Percentiles rank a stretch among this genome's conserved stretches.
Conservation (phyloP, 1,140 invertebrate species). For the Brachystomella parvula region DNA sequence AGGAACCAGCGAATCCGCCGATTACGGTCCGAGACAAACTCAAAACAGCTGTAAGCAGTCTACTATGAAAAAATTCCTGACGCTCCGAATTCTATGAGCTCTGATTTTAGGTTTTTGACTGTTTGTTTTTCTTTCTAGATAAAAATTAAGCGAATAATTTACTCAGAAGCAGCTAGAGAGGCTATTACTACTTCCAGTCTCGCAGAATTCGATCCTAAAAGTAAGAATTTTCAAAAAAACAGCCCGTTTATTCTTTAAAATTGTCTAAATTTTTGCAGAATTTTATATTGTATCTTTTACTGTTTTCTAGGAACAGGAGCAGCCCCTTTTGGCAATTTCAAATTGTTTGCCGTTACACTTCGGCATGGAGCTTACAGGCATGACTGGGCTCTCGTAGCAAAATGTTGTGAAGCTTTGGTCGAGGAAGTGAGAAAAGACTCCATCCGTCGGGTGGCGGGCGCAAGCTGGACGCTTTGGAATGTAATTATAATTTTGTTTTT, state of each 20-base stretch:
- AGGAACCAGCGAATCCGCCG: background rate
- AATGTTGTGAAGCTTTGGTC: conserved; percentile 16
- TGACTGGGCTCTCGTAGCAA: conserved; percentile 22
- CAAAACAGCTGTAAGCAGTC: background rate
- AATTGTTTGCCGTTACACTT: background rate
- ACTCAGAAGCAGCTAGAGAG: background rate
- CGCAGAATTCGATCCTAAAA: background rate
- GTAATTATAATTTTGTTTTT: conserved; percentile 5
- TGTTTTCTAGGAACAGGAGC: background rate
- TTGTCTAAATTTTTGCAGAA: background rate
- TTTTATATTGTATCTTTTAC: background rate
- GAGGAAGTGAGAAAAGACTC: background rate
- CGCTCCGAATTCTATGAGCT: background rate
- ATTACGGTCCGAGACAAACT: background rate
- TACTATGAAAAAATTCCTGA: background rate
- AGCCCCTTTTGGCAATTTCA: background rate
- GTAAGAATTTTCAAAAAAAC: conserved; percentile 1
- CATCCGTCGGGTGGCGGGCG: background rate
- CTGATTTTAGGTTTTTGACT: background rate
- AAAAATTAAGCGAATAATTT: background rate
- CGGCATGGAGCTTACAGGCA: conserved; percentile 13
- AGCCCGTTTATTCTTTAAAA: no score
- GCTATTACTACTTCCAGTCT: background rate
- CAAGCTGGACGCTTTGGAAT: conserved; percentile 22
- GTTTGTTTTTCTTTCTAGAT: background rate